Percentiles rank a stretch among this genome's conserved stretches.
These are phyloP conservation scores for Phenganax stokvisi DNA, from an alignment of 92 coral and sea anemone species.

Conservation along the genomic window DNA sequence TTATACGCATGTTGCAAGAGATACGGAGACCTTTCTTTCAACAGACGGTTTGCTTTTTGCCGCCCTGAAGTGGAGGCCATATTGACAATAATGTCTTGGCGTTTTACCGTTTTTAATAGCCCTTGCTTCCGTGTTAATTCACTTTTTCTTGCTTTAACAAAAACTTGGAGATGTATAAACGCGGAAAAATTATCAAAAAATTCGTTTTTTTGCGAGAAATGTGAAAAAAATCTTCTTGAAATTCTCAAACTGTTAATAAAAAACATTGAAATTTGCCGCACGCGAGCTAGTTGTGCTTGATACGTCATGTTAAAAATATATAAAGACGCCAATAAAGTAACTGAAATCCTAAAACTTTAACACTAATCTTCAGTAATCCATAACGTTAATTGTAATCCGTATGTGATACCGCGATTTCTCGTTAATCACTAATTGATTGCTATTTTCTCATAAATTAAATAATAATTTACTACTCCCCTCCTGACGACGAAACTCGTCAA, in stretches of 20 bases:
- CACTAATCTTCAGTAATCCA: no score
- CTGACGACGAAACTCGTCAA: no score
- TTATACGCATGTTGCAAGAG: slow-evolving; percentile 90
- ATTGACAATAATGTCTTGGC: neutral
- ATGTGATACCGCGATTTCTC: no score
- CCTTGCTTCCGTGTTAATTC: neutral
- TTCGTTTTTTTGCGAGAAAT: neutral
- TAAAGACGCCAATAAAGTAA: neutral
- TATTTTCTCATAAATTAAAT: no score
- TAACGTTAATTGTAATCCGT: no score
- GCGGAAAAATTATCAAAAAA: neutral
- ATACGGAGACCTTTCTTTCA: slow-evolving; percentile 84
- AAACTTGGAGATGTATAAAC: neutral
- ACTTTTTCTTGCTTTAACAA: neutral
- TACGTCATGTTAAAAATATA: slow-evolving; percentile 13
- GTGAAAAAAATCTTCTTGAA: neutral
- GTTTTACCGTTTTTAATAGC: neutral
- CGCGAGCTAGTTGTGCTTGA: neutral
- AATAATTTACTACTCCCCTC: no score
- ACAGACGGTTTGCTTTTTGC: slow-evolving; percentile 56
- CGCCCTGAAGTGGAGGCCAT: neutral
- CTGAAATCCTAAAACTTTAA: no score
- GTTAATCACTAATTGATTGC: no score
- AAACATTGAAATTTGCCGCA: slow-evolving; percentile 11
- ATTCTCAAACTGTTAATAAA: neutral